Base-by-base conservation (phyloP, 2,113 vertebrate genomes). In the Hypomesus transpacificus region DNA sequence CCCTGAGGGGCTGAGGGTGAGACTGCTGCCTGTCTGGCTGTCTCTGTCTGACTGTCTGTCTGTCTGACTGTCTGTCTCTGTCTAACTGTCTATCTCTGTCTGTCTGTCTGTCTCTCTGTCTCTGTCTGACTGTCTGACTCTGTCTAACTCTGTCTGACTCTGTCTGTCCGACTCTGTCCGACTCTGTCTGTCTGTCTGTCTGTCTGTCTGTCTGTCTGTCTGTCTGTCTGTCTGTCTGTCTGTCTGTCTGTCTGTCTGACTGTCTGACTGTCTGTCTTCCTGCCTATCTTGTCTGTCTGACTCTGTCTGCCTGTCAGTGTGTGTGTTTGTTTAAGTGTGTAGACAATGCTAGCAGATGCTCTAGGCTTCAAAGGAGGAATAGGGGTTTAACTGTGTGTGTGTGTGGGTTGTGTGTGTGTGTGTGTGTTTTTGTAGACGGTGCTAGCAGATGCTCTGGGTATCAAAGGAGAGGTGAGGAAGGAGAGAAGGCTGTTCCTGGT, bases 401-500 rank as follows among this genome's bases (percentile, higher is more conserved):
- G 24, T 24, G 24, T 14, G 50, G n/a, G n/a, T n/a, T 71, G 75
- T 11, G 70, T 85, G 73, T 77, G 70, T 76, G 21, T 24, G 65
- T 75, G 75, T 62, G 46, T 46, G 51, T n/a, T n/a, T n/a, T n/a
- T 21, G 31, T 50, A 8, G 50, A 20, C 53, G 0, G 91, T 92
- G 34, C 83, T 95, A 18, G 84, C 87, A 0, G 90, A 90, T 21
- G 89, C 92, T 0, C 85, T 94, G 3, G 94, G 92, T 0, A 77
- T 93, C 8, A 90, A 87, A 82, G 94, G 94, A 0, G 80, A 87
- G 52, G 94, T 95, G 74, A 79, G 70, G 68, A 95, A 95, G 74
- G 80, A 91, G 82, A 87, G 93, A 0, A 87, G 74, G 3, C 88
- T 96, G 65, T 95, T 89, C 64, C 58, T 93, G 75, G 88, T 94